A percentile compares a stretch with the other conserved stretches of the same genome.
Evolutionary conservation across 2,888 invertebrate species (phyloP).

Genomic region (Cancer borealis): DNA sequence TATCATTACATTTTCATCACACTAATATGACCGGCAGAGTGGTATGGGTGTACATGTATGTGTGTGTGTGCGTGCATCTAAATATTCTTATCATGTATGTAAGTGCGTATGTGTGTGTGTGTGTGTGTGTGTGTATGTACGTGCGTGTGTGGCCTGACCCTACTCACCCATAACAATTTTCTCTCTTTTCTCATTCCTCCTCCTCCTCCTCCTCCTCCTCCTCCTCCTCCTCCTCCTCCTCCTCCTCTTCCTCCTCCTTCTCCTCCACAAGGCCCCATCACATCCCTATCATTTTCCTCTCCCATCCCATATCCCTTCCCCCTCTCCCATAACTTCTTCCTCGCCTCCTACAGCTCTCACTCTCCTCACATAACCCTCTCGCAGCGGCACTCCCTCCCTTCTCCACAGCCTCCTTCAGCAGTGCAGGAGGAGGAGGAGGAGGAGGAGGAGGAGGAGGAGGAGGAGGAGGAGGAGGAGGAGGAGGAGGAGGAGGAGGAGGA

Average conservation of each 20-base stretch:
- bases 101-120: background rate
- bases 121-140: background rate
- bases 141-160: background rate
- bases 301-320: background rate
- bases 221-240: background rate
- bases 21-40: background rate
- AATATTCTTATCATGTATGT: background rate
- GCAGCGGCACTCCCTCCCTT: background rate
- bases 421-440: background rate
- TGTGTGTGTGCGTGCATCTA: background rate
- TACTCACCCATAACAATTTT: conserved; percentile 35
- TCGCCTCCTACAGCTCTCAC: conserved; percentile 33
- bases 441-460: conserved; percentile 25
- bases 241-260: background rate
- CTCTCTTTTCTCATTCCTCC: background rate
- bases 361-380: conserved; percentile 13
- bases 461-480: conserved; percentile 3
- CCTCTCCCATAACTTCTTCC: background rate
- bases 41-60: background rate
- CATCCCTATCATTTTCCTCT: conserved; percentile 26
- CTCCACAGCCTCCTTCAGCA: background rate
- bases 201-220: background rate
- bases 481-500: background rate
- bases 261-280: conserved; percentile 17
- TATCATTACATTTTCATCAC: background rate